These are phyloP conservation scores for Ibycter americanus DNA, from an alignment of 2,797 vertebrate genomes.

Conservation along the genomic window DNA sequence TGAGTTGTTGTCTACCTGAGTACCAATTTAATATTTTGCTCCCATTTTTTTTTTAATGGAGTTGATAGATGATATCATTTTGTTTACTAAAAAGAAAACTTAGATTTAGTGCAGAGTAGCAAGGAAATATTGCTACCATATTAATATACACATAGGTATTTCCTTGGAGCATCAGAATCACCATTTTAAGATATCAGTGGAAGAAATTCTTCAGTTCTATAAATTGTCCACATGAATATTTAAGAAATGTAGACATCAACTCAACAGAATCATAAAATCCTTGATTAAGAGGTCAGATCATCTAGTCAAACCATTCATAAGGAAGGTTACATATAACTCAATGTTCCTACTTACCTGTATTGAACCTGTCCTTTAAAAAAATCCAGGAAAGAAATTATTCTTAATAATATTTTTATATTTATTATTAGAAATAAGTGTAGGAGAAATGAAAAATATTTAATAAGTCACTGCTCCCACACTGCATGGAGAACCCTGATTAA, in stretches of 20 bases:
- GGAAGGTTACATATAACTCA: background rate
- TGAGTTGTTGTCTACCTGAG: background rate
- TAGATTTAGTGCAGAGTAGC: background rate
- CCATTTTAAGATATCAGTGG: background rate
- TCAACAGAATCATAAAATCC: background rate
- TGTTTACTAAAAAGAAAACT: background rate
- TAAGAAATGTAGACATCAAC: background rate
- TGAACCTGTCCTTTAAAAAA: background rate
- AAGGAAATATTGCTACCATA: background rate
- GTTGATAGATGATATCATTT: background rate
- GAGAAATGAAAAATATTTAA: constrained; percentile 6
- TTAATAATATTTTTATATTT: background rate
- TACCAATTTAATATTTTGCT: background rate
- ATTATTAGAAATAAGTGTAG: background rate
- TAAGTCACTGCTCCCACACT: background rate
- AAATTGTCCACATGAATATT: background rate
- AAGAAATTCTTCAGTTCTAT: background rate
- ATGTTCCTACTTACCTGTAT: background rate
- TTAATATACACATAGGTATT: background rate
- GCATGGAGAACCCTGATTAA: background rate
- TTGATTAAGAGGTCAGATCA: constrained; percentile 20
- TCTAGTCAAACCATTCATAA: background rate
- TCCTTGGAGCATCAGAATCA: background rate
- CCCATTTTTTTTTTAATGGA: background rate
- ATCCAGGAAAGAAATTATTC: background rate